Conservation (phyloP, 2,888 invertebrate genomes). For the Zeuzera pyrina region DNA sequence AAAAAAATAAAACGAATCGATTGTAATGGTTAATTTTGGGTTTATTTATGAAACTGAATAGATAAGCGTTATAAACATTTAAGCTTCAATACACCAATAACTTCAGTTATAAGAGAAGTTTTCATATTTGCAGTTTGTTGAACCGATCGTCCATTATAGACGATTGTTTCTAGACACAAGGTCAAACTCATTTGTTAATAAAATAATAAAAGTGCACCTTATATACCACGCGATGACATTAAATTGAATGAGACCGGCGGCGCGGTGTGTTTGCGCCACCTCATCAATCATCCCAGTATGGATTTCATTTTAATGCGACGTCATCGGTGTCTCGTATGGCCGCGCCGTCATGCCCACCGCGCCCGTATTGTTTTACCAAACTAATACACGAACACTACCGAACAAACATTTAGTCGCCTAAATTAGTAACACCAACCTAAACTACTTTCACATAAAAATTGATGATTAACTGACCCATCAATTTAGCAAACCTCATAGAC, state of each 20-base stretch:
- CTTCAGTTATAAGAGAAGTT: too few relatives aligned
- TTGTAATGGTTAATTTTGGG: neutral
- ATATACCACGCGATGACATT: constrained; percentile 34
- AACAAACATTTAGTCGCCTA: constrained; percentile 20
- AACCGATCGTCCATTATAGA: too few relatives aligned
- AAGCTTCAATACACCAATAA: too few relatives aligned
- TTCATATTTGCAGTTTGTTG: too few relatives aligned
- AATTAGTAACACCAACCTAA: constrained; percentile 18
- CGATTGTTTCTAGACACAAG: too few relatives aligned
- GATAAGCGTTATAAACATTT: too few relatives aligned
- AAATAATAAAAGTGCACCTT: constrained; percentile 29
- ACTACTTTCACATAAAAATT: too few relatives aligned
- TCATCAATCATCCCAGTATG: constrained; percentile 69
- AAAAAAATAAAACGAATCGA: neutral
- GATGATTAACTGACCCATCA: too few relatives aligned
- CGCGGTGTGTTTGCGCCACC: constrained; percentile 48
- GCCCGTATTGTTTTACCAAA: constrained; percentile 32
- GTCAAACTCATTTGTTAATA: constrained; percentile 11
- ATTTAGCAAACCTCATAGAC: too few relatives aligned
- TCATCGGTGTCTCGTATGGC: constrained; percentile 63
- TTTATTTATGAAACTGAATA: too few relatives aligned
- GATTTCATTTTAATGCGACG: constrained; percentile 70
- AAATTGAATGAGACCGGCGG: constrained; percentile 64
- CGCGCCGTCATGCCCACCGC: constrained; percentile 33
- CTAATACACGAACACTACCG: constrained; percentile 18